A percentile compares a stretch with the other conserved stretches of the same genome.
phyloP scores from a whole-genome alignment of 2,797 vertebrate genomes.

The Spatula clypeata region DNA sequence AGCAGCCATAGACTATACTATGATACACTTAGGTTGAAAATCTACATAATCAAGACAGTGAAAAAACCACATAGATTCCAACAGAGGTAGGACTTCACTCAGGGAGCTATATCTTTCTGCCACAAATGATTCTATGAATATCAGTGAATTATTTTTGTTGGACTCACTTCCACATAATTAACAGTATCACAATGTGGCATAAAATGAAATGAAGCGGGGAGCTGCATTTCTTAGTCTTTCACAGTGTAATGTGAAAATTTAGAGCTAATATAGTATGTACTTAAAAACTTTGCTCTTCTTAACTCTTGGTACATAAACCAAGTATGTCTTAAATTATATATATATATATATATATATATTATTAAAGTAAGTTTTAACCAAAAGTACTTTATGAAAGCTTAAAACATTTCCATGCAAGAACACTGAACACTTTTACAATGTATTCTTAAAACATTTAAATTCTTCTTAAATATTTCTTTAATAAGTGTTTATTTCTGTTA shows the following conservation, averaged over 20 bases:
- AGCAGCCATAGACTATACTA: neutral
- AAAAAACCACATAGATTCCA: neutral
- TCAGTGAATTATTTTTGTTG: neutral
- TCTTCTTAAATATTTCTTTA: neutral
- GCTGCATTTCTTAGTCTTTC: neutral
- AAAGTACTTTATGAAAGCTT: neutral
- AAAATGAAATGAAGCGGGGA: neutral
- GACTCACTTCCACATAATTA: neutral
- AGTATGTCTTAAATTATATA: neutral
- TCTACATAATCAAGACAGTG: neutral
- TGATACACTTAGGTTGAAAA: neutral
- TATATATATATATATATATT: too few relatives aligned
- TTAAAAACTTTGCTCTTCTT: neutral
- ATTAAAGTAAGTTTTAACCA: neutral
- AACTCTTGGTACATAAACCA: neutral
- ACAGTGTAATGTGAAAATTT: neutral
- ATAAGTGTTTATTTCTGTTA: neutral
- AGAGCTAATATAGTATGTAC: neutral
- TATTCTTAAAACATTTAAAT: neutral
- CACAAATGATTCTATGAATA: neutral
- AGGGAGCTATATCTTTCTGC: neutral
- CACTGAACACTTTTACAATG: neutral
- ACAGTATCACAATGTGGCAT: neutral
- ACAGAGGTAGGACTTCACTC: neutral
- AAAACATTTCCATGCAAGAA: neutral